Evolutionary conservation across 2,797 vertebrate species (phyloP).

Genomic region (Synanceia verrucosa): DNA sequence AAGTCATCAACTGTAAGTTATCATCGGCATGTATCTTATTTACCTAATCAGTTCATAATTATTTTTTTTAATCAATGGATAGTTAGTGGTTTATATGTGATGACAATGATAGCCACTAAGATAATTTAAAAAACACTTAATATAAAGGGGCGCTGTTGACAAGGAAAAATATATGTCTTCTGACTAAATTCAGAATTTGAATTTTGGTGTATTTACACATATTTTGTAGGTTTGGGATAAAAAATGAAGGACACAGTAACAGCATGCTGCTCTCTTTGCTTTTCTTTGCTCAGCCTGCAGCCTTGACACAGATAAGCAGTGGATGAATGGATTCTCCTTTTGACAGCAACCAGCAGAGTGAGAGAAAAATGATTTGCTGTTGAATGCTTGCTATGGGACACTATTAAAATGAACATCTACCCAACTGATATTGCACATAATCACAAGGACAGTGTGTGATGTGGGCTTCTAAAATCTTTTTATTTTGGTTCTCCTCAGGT

Average conservation of each 20-base stretch:
- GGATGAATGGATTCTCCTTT: slow-evolving; percentile 6
- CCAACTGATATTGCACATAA: not conserved
- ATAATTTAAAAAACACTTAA: not conserved
- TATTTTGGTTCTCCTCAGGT: slow-evolving; percentile 34
- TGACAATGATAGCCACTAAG: not conserved
- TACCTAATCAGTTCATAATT: not conserved
- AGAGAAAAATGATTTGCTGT: not conserved
- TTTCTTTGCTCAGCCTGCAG: not conserved
- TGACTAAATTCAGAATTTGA: not conserved
- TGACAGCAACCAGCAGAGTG: not conserved
- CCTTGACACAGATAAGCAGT: not conserved
- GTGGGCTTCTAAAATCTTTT: not conserved
- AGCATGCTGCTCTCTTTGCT: not conserved
- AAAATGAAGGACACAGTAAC: too few species aligned
- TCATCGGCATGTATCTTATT: not conserved
- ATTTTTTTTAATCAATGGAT: not conserved
- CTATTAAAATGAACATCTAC: not conserved
- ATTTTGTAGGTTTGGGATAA: too few species aligned
- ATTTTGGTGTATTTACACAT: not conserved
- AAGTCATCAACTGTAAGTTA: slow-evolving; percentile 58
- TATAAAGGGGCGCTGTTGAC: not conserved
- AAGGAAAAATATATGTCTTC: not conserved
- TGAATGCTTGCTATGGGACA: not conserved
- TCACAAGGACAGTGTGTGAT: not conserved
- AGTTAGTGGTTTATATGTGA: not conserved